phyloP scores from a whole-genome alignment of 2,113 vertebrate genomes.

The Rhadina sibilatrix region DNA sequence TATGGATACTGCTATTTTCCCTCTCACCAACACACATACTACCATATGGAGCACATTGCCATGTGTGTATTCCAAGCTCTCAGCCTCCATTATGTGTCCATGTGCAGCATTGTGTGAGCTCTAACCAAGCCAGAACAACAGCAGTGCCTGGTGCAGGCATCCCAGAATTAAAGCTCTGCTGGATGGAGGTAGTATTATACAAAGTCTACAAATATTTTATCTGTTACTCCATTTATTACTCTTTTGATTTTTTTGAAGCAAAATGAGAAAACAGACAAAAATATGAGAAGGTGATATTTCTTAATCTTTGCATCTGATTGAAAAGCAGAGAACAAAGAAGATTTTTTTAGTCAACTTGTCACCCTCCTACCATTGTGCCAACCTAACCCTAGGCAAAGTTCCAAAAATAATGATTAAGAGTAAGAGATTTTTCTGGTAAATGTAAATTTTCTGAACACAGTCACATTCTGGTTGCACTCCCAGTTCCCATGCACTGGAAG shows the following conservation, averaged over 20 bases:
- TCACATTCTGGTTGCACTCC: not conserved
- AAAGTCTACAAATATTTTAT: not conserved
- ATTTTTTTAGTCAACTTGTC: not conserved
- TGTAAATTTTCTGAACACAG: not conserved
- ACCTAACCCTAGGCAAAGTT: not conserved
- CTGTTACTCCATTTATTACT: not conserved
- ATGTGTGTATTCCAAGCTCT: not conserved
- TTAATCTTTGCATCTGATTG: not conserved
- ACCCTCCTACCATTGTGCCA: not conserved
- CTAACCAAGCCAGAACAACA: not conserved
- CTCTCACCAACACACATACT: not conserved
- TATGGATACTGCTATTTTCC: not conserved
- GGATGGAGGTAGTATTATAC: not conserved
- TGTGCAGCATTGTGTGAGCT: not conserved
- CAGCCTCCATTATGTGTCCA: rapidly evolving
- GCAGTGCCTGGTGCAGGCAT: not conserved
- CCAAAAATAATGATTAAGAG: not conserved
- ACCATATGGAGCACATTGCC: not conserved
- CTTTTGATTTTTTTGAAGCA: not conserved
- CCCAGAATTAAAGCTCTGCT: not conserved
- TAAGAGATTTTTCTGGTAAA: not conserved
- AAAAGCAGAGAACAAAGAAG: not conserved
- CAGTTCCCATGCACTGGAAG: conserved; percentile 28
- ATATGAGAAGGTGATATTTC: not conserved
- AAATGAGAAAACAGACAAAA: not conserved